phyloP scores from a whole-genome alignment of 2,888 invertebrate species.

The Lymantria monacha region DNA sequence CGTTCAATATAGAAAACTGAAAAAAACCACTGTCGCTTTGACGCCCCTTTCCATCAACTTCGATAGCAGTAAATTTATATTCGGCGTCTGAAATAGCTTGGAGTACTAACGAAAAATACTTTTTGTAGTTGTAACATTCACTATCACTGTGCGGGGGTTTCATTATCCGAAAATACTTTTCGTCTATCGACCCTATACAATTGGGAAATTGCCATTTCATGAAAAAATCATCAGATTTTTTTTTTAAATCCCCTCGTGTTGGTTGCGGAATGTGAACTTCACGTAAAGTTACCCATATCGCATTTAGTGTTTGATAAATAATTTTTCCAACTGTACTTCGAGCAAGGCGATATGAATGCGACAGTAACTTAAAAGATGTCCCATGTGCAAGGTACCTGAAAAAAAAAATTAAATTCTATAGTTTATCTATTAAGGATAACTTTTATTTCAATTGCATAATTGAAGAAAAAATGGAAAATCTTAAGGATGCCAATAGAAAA shows the following conservation, averaged over 20 bases:
- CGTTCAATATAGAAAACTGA: conserved; percentile 3
- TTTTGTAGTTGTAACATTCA: conserved; percentile 11
- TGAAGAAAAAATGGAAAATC: conserved; percentile 9
- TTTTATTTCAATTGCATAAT: conserved; percentile 4
- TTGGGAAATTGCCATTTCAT: conserved; percentile 19
- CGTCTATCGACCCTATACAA: conserved; percentile 23
- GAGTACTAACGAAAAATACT: conserved; percentile 25
- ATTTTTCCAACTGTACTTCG: conserved; percentile 17
- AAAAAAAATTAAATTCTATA: background rate
- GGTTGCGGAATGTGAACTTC: background rate
- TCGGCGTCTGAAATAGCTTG: conserved; percentile 23
- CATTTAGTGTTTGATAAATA: conserved; percentile 14
- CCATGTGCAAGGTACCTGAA: conserved; percentile 9
- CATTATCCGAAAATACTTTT: conserved; percentile 22
- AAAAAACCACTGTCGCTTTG: conserved; percentile 35
- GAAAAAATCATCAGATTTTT: conserved; percentile 1
- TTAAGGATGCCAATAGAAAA: conserved; percentile 6
- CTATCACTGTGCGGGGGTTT: background rate
- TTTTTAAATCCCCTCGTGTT: background rate
- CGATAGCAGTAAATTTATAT: conserved; percentile 26
- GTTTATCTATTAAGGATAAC: background rate
- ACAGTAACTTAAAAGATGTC: conserved; percentile 24
- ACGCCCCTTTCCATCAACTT: conserved; percentile 26
- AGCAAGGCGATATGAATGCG: conserved; percentile 20
- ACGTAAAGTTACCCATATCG: conserved; percentile 18